Percentiles rank a stretch among this genome's conserved stretches.
Evolutionary conservation across 1,140 invertebrate species (phyloP).

Genomic region (Lasioglossum albipes): DNA sequence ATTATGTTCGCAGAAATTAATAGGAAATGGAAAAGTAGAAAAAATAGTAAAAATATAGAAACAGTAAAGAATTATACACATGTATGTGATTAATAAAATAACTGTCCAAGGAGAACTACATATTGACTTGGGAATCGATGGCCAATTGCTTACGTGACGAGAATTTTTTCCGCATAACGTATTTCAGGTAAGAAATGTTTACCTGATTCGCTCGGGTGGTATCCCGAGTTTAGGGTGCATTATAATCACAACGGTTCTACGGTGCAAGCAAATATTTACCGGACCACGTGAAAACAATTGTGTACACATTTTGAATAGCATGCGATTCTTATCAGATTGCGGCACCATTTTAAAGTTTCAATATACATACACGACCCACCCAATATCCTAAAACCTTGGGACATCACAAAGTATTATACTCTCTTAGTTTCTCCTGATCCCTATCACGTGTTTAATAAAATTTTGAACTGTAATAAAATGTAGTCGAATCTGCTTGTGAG

Average conservation of each 20-base stretch:
- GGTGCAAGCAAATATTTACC: slow-evolving; percentile 18
- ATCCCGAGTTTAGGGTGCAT: background rate
- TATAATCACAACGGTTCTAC: background rate
- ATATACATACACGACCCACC: background rate
- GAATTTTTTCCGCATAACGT: background rate
- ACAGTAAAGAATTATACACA: background rate
- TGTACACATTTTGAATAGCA: background rate
- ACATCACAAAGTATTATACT: no score
- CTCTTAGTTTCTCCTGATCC: no score
- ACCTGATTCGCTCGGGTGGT: background rate
- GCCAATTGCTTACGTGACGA: background rate
- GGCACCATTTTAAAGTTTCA: background rate
- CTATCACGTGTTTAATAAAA: no score
- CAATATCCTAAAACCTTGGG: background rate
- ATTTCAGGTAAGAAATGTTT: background rate
- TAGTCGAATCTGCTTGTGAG: no score
- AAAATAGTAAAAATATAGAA: no score
- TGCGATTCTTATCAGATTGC: background rate
- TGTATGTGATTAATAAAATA: background rate
- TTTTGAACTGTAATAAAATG: no score
- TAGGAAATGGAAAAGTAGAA: no score
- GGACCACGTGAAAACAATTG: background rate
- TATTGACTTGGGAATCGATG: background rate
- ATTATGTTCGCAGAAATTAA: no score
- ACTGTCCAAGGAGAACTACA: background rate